These are phyloP conservation scores for Lutraria rhynchaena DNA, from an alignment of 1,140 invertebrate species.

Conservation along the genomic window DNA sequence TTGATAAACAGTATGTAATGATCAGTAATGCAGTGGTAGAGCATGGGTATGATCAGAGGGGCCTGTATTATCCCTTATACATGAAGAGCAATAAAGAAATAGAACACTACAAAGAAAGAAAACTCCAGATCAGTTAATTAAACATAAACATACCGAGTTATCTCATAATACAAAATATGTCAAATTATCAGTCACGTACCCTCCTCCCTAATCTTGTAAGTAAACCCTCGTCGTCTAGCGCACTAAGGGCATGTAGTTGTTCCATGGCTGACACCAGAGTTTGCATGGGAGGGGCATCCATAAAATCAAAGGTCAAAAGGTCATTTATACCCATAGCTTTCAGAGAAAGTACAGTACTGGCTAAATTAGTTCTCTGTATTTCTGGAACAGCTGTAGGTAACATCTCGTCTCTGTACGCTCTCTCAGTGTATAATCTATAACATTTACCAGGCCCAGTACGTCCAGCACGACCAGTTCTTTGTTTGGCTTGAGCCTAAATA, in stretches of 20 bases:
- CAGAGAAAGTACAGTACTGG: conserved; percentile 95
- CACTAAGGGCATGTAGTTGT: conserved; percentile 97
- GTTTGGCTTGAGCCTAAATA: conserved; percentile 94
- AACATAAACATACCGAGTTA: too few species aligned
- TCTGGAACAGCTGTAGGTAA: conserved; percentile 99
- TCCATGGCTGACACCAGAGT: conserved; percentile 98
- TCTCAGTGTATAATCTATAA: conserved; percentile 98
- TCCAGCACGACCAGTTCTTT: conserved; percentile 97
- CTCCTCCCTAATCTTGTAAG: conserved; percentile 95
- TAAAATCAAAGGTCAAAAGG: conserved; percentile 99
- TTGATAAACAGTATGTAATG: too few species aligned
- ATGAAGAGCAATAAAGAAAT: not conserved
- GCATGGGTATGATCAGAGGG: too few species aligned
- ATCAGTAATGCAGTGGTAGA: too few species aligned
- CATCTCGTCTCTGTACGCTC: conserved; percentile 99
- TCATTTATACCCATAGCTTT: conserved; percentile 99
- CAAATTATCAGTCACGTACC: conserved; percentile 83
- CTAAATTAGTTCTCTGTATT: conserved; percentile 99
- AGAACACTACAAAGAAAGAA: not conserved
- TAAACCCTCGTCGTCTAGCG: conserved; percentile 97
- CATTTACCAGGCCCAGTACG: conserved; percentile 98
- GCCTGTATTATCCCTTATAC: too few species aligned
- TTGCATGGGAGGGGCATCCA: conserved; percentile 98
- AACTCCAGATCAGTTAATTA: not conserved
- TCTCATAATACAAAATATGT: too few species aligned